Evolutionary conservation across 2,113 vertebrate genomes (phyloP), one percentile per base, ranked within the genome.

Genomic region (Ameiurus melas): DNA sequence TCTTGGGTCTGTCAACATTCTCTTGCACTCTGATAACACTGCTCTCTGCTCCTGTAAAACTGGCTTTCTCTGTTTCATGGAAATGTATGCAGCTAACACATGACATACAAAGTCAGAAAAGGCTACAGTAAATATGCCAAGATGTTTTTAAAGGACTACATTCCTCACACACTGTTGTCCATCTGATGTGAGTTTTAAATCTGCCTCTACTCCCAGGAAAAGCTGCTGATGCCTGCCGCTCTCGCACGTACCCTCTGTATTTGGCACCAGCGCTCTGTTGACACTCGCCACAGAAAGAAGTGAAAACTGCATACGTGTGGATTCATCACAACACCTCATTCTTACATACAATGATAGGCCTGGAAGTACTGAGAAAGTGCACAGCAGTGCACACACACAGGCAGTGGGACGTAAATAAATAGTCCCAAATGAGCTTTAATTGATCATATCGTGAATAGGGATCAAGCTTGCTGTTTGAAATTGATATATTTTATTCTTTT

Each of bases 1-100:
- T 91, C 90, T 90, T 43, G 62, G 70, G 66, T 78, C 89, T 87
- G 90, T 91, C 90, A 91, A 90, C 90, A 90, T 91, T 91, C 87
- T 70, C 77, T 25, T 80, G 36, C 77, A 5, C 58, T 77, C 82
- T 86, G 89, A 91, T 87, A 91, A 90, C 71, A 85, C 30, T 8
- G 19, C 73, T 30, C 66, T 20, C 39, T n/a, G 84, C 84, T 73
- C 71, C 86, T 86, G 43, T 17, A 58, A 36, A 58, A 43, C 66
- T 55, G 22, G 62, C 13, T 25, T 13, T 5, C 85, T 89, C 81
- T 81, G 86, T 82, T 89, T 86, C 88, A 88, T 86, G 81, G 87
- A 86, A 88, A 86, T 39, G 53, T 84, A 88, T 90, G 73, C 39
- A 55, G 55, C 64, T 77, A 77, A 66, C 85, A 64, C 7, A 71